phyloP scores from a whole-genome alignment of 2,113 vertebrate species.

The Gopherus flavomarginatus region DNA sequence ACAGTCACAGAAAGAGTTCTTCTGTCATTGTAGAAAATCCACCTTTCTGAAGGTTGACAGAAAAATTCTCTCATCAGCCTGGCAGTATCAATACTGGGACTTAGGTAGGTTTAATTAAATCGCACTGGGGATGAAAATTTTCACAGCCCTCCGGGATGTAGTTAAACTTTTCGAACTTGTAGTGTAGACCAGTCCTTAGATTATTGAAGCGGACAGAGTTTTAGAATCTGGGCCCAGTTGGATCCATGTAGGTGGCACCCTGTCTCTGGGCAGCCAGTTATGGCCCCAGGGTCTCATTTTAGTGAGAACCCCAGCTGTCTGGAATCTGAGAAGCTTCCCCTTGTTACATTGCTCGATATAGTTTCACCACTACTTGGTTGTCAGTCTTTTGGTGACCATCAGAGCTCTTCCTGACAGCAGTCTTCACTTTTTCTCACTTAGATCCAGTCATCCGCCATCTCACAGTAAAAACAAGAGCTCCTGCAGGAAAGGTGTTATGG shows the following conservation, averaged over 20 bases:
- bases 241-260: neutral
- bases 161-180: too few relatives aligned
- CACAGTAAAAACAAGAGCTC: neutral
- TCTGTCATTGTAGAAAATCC: too few relatives aligned
- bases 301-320: neutral
- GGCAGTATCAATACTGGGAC: too few relatives aligned
- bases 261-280: neutral
- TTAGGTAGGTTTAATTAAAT: too few relatives aligned
- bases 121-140: too few relatives aligned
- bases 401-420: neutral
- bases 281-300: neutral
- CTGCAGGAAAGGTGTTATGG: neutral
- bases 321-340: neutral
- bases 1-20: too few relatives aligned
- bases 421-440: neutral
- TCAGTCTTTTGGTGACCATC: neutral
- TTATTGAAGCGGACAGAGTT: conserved; percentile 24
- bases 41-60: too few relatives aligned
- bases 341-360: rapidly evolving
- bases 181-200: neutral
- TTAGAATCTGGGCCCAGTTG: neutral
- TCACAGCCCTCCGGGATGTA: too few relatives aligned
- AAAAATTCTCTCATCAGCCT: too few relatives aligned
- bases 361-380: rapidly evolving
- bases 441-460: neutral